phyloP scores from a whole-genome alignment of 2,797 vertebrate species.

The Zalophus californianus region DNA sequence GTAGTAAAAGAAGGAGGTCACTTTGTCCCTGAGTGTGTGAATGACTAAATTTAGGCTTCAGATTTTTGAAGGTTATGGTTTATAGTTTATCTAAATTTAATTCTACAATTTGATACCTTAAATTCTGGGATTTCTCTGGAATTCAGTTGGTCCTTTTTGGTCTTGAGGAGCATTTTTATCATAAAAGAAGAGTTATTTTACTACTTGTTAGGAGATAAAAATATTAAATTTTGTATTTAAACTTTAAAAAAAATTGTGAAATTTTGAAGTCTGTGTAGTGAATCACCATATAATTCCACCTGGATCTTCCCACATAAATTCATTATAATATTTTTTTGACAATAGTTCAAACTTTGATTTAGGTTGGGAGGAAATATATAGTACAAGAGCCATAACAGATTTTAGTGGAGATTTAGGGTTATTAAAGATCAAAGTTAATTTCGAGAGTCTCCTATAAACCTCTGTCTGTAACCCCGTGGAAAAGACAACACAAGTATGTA shows the following conservation, averaged over 20 bases:
- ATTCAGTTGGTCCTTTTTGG: not conserved
- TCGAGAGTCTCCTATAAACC: not conserved
- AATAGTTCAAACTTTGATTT: not conserved
- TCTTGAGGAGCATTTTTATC: not conserved
- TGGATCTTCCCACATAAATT: not conserved
- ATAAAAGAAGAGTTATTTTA: not conserved
- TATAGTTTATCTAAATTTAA: constrained; percentile 37
- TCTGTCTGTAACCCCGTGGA: not conserved
- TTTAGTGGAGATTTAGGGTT: not conserved
- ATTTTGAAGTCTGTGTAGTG: not conserved
- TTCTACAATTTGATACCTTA: not conserved
- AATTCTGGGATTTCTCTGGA: not conserved
- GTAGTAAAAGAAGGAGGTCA: not conserved
- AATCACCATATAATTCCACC: not conserved
- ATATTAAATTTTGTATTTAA: not conserved
- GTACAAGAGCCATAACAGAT: not conserved
- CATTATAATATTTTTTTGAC: not conserved
- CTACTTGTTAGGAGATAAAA: not conserved
- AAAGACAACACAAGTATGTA: not conserved
- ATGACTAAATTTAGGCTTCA: not conserved
- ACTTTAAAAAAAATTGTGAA: not conserved
- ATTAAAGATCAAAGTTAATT: not conserved
- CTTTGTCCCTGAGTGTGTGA: constrained; percentile 1
- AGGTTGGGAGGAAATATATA: not conserved
- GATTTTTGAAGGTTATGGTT: not conserved